Conservation (phyloP, 2,888 invertebrate genomes). For the Drosophila antonietae region DNA sequence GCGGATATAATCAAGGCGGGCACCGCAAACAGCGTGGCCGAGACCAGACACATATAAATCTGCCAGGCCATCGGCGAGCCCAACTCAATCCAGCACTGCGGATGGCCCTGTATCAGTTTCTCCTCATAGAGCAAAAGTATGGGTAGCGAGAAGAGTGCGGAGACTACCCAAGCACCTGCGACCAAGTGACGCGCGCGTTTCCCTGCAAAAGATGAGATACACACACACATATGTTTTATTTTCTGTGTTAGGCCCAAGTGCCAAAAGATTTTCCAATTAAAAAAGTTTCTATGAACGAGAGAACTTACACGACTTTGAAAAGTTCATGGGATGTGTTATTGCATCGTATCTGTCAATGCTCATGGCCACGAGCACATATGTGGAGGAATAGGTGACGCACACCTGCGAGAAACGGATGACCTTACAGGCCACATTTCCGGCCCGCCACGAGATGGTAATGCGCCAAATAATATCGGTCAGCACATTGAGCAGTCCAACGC, state of each 20-base stretch:
- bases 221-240: slow-evolving; percentile 1
- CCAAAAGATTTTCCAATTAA: slow-evolving; percentile 71
- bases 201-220: slow-evolving; percentile 86
- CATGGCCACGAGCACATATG: slow-evolving; percentile 95
- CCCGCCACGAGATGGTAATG: slow-evolving; percentile 94
- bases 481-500: slow-evolving; percentile 94
- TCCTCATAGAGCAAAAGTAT: slow-evolving; percentile 93
- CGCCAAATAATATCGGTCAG: slow-evolving; percentile 96
- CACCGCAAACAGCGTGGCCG: slow-evolving; percentile 92
- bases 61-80: slow-evolving; percentile 91
- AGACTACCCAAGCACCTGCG: slow-evolving; percentile 92
- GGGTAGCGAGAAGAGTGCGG: slow-evolving; percentile 92
- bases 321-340: slow-evolving; percentile 97
- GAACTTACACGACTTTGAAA: slow-evolving; percentile 96
- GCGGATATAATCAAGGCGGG: slow-evolving; percentile 95
- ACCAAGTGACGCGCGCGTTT: slow-evolving; percentile 92
- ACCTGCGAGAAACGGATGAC: slow-evolving; percentile 93
- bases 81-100: slow-evolving; percentile 96
- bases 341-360: slow-evolving; percentile 97
- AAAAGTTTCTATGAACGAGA: slow-evolving; percentile 59
- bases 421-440: slow-evolving; percentile 95
- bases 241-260: slow-evolving; percentile 34
- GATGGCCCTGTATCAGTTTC: slow-evolving; percentile 90
- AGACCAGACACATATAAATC: slow-evolving; percentile 94
- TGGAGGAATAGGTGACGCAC: slow-evolving; percentile 95